phyloP scores from a whole-genome alignment of 2,797 vertebrate species.

The Malacoctenus gilli region DNA sequence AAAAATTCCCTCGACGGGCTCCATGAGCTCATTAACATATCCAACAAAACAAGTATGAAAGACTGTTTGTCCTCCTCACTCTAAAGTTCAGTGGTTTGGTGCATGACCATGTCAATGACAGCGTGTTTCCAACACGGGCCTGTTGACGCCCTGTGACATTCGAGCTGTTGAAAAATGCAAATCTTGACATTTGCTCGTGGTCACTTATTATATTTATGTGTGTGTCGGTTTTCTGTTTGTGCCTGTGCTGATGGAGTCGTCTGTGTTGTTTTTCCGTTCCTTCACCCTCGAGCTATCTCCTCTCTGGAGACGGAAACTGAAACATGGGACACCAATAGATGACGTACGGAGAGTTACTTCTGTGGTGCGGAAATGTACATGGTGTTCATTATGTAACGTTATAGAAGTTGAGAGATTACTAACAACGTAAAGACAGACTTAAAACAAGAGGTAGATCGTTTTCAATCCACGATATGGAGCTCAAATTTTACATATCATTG shows the following conservation, averaged over 20 bases:
- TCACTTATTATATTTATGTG: conserved; percentile 26
- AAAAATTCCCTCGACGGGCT: conserved; percentile 12
- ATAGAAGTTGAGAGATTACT: no score
- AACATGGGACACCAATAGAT: not conserved
- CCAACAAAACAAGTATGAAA: conserved; percentile 3
- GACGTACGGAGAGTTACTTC: not conserved
- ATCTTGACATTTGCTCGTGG: conserved; percentile 52
- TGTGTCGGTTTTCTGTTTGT: conserved; percentile 30
- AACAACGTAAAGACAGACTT: no score
- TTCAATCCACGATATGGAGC: no score
- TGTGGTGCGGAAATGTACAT: not conserved
- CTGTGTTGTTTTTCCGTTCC: conserved; percentile 9
- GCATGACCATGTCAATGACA: not conserved
- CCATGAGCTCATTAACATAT: not conserved
- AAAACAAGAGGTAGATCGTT: no score
- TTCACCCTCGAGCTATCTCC: conserved; percentile 33
- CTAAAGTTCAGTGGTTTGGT: conserved; percentile 2
- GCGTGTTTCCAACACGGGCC: not conserved
- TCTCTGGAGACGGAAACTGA: conserved; percentile 15
- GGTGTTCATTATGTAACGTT: not conserved
- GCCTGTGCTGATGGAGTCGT: conserved; percentile 6
- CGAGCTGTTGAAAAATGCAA: conserved; percentile 37
- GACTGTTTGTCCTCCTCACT: not conserved
- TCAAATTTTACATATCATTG: no score
- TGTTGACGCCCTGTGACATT: conserved; percentile 15